Percentiles rank a stretch among this genome's conserved stretches.
Conservation (phyloP, 2,113 vertebrate genomes). For the Mobula birostris region DNA sequence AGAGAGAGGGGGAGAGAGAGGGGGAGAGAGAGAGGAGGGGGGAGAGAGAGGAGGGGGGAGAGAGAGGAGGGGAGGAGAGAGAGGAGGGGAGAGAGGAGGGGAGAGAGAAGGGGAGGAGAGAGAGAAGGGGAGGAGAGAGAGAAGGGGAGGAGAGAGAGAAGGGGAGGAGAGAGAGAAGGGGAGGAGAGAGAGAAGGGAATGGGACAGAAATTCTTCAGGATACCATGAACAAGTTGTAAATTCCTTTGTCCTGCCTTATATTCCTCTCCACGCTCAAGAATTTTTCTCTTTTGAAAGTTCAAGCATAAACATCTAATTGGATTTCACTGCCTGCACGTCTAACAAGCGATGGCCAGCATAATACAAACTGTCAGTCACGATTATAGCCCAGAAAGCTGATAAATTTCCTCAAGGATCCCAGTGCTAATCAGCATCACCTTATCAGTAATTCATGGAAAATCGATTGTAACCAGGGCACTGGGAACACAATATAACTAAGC, state of each 20-base stretch:
- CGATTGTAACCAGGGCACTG: not conserved
- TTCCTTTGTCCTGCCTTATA: not conserved
- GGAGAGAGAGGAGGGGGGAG: no score
- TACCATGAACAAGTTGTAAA: not conserved
- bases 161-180: no score
- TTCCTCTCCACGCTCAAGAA: not conserved
- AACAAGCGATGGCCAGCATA: not conserved
- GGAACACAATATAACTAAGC: not conserved
- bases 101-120: no score
- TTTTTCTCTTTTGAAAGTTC: constrained; percentile 19
- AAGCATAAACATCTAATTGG: constrained; percentile 31
- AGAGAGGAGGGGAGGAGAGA: no score
- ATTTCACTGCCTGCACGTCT: constrained; percentile 16
- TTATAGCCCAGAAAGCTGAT: not conserved
- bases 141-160: no score
- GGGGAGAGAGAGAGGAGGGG: no score
- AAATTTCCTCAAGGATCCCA: not conserved
- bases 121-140: no score
- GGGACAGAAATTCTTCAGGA: not conserved
- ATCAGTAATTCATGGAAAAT: constrained; percentile 31
- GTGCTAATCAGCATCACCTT: constrained; percentile 12
- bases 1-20: no score
- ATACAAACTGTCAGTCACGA: constrained; percentile 32
- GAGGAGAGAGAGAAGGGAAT: no score
- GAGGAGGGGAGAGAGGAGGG: no score